A percentile compares a stretch with the other conserved stretches of the same genome.
Conservation (phyloP, 2,113 vertebrate species). For the Campylomormyrus numenius region DNA sequence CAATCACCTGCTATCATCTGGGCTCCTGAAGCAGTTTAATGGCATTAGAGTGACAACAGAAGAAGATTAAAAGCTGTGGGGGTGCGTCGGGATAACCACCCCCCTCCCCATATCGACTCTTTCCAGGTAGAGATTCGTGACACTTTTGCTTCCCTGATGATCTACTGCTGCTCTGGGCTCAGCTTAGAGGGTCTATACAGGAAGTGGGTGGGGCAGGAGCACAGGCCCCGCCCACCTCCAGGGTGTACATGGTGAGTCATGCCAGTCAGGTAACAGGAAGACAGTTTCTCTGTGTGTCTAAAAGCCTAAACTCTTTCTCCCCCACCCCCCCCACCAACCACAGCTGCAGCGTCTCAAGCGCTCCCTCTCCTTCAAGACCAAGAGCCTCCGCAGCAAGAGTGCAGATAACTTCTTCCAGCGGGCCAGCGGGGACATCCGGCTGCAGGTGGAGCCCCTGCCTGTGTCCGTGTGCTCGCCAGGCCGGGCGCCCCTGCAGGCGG, state of each 20-base stretch:
- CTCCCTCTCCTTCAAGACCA: constrained; percentile 96
- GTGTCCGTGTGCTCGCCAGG: constrained; percentile 62
- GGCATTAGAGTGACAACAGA: neutral
- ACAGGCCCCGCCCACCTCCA: neutral
- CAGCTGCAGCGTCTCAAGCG: constrained; percentile 93
- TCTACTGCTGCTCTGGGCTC: neutral
- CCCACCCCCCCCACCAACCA: constrained; percentile 46
- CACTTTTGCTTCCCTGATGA: neutral
- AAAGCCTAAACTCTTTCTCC: neutral
- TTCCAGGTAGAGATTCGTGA: neutral
- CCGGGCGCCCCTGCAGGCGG: constrained; percentile 63
- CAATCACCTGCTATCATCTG: neutral
- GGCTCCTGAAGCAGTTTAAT: neutral
- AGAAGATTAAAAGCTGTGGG: neutral
- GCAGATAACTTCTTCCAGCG: constrained; percentile 95
- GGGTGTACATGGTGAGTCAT: neutral
- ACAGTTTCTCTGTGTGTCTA: neutral
- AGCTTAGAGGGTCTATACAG: neutral
- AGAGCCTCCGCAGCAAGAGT: constrained; percentile 93
- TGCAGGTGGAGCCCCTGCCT: constrained; percentile 66
- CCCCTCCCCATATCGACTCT: neutral
- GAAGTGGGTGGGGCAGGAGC: neutral
- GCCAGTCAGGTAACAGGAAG: neutral
- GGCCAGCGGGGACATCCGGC: constrained; percentile 70
- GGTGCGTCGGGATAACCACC: neutral